Evolutionary conservation across 2,113 vertebrate species (phyloP).

Genomic region (Megalops atlanticus): DNA sequence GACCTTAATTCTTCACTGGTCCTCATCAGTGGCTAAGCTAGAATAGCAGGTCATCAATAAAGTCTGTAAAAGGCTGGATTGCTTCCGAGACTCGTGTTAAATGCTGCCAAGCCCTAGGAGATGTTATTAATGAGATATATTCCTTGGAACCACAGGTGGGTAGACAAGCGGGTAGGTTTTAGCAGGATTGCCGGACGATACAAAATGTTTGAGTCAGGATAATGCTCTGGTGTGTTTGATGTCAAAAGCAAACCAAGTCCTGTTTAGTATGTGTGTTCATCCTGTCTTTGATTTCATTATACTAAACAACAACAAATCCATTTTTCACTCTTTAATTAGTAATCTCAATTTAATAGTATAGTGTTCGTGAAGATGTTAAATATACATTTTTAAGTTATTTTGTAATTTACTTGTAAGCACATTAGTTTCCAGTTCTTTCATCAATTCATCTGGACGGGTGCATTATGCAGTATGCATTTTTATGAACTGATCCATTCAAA

Average conservation of each 20-base stretch:
- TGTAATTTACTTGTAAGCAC: too few species aligned
- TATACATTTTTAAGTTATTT: too few species aligned
- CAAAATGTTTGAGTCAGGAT: neutral
- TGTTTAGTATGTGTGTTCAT: neutral
- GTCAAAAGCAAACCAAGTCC: neutral
- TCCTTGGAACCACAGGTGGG: conserved; percentile 37
- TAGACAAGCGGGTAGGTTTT: neutral
- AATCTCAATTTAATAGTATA: too few species aligned
- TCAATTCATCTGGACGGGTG: too few species aligned
- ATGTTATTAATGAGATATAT: conserved; percentile 52
- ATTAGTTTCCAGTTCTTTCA: too few species aligned
- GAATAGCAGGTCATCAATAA: conserved; percentile 53
- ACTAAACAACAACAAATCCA: too few species aligned
- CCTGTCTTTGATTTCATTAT: too few species aligned
- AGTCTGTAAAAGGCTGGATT: conserved; percentile 37
- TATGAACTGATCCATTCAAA: too few species aligned
- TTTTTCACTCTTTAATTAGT: too few species aligned
- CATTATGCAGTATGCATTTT: too few species aligned
- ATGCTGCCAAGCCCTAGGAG: conserved; percentile 41
- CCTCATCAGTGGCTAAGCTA: conserved; percentile 35
- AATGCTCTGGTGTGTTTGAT: neutral
- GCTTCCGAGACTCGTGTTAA: conserved; percentile 19
- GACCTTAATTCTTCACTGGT: conserved; percentile 50
- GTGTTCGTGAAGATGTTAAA: too few species aligned
- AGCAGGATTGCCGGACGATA: neutral